Evolutionary conservation across 1,140 invertebrate genomes (phyloP).

Genomic region (Drosophila equinoxialis): DNA sequence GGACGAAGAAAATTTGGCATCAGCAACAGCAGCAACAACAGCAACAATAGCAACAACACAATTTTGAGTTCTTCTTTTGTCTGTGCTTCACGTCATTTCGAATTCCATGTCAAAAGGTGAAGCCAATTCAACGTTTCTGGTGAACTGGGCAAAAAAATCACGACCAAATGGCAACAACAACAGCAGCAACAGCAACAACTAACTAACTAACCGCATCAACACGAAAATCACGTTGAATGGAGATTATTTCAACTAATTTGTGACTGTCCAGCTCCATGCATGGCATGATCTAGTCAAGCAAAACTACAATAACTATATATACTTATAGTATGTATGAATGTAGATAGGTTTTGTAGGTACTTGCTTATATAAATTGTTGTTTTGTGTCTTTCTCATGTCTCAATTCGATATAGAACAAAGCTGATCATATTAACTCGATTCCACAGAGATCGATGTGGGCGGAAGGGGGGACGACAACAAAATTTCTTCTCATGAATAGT

Average conservation of each 20-base stretch:
- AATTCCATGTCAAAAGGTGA: slow-evolving; percentile 81
- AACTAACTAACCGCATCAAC: slow-evolving; percentile 56
- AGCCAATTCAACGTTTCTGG: slow-evolving; percentile 76
- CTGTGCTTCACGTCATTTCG: slow-evolving; percentile 75
- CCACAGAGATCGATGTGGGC: no score
- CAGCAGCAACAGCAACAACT: slow-evolving; percentile 25
- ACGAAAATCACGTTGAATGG: slow-evolving; percentile 65
- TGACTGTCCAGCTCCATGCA: slow-evolving; percentile 55
- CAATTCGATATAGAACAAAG: slow-evolving; percentile 57
- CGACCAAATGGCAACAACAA: slow-evolving; percentile 51
- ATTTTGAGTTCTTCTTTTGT: slow-evolving; percentile 59
- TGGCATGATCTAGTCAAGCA: slow-evolving; percentile 26
- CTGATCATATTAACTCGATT: not conserved
- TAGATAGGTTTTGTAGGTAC: not conserved
- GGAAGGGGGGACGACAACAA: slow-evolving; percentile 19
- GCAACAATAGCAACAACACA: slow-evolving; percentile 21
- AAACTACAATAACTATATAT: slow-evolving; percentile 1
- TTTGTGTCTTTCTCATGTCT: slow-evolving; percentile 36
- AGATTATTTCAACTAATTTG: slow-evolving; percentile 71
- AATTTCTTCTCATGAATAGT: slow-evolving; percentile 50
- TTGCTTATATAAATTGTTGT: not conserved
- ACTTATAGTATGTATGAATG: not conserved
- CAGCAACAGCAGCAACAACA: slow-evolving; percentile 20
- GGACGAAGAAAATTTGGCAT: slow-evolving; percentile 52
- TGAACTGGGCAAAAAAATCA: slow-evolving; percentile 77